phyloP scores from a whole-genome alignment of 2,113 vertebrate species.

The Cololabis saira region DNA sequence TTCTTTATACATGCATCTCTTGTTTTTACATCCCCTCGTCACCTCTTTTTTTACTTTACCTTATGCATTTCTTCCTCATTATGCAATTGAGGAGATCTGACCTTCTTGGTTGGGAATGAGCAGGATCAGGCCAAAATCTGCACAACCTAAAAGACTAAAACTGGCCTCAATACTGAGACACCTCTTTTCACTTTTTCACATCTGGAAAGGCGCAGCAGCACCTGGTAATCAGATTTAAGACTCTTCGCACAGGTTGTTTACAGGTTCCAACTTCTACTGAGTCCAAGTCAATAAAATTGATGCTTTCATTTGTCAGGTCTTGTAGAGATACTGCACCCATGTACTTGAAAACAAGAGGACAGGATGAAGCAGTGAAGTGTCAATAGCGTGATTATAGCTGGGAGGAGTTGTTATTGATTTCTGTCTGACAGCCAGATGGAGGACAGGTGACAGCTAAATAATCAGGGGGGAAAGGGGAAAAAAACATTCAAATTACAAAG shows the following conservation, averaged over 20 bases:
- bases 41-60: no score
- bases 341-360: constrained; percentile 6
- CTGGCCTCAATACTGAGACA: no score
- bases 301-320: constrained; percentile 19
- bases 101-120: no score
- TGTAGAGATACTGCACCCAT: neutral
- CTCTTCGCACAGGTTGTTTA: neutral
- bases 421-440: constrained; percentile 49
- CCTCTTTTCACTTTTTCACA: no score
- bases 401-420: constrained; percentile 53
- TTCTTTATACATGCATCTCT: no score
- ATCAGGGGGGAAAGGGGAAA: constrained; percentile 2
- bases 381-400: constrained; percentile 40
- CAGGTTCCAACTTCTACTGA: neutral
- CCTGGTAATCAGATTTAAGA: neutral
- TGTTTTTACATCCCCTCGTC: no score
- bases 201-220: neutral
- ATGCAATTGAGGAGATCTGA: no score
- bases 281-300: neutral
- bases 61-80: no score
- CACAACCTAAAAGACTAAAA: no score
- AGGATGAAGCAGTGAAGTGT: constrained; percentile 4
- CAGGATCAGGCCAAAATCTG: no score
- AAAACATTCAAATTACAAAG: neutral
- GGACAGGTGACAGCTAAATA: constrained; percentile 39